These are phyloP conservation scores for Myotis planiceps DNA, from an alignment of 2,797 vertebrate genomes.

Conservation along the genomic window DNA sequence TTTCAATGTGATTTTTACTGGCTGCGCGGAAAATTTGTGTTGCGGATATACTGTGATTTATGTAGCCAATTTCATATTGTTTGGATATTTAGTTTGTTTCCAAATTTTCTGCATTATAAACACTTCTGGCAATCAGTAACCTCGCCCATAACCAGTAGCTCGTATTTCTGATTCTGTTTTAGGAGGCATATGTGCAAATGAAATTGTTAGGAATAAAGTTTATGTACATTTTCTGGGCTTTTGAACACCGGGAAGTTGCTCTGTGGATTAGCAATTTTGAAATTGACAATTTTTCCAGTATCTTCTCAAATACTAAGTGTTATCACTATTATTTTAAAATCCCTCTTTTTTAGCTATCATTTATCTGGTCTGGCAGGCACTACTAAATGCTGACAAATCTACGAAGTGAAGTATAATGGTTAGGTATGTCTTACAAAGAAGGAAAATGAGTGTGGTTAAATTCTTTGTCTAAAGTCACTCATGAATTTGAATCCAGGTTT, in stretches of 20 bases:
- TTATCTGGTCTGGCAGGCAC: not conserved
- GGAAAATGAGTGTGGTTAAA: not conserved
- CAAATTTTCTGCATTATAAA: constrained; percentile 16
- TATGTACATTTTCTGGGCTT: not conserved
- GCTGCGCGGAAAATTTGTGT: not conserved
- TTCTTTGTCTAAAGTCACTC: not conserved
- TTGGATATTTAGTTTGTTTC: constrained; percentile 12
- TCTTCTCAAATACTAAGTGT: not conserved
- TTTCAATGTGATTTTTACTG: not conserved
- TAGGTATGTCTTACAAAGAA: not conserved
- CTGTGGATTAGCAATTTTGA: not conserved
- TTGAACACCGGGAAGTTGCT: not conserved
- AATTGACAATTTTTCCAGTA: not conserved
- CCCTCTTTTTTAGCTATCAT: not conserved
- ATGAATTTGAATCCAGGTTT: not conserved
- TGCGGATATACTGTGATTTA: not conserved
- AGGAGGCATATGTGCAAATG: constrained; percentile 14
- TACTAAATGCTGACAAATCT: not conserved
- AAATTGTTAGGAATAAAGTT: not conserved
- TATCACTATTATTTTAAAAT: not conserved
- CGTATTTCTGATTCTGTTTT: constrained; percentile 5
- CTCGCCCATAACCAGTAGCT: not conserved
- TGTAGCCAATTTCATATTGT: not conserved
- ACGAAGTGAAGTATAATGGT: not conserved
- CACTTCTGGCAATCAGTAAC: not conserved